Evolutionary conservation across 2,113 vertebrate genomes (phyloP).

Genomic region (Chloropsis cyanopogon): DNA sequence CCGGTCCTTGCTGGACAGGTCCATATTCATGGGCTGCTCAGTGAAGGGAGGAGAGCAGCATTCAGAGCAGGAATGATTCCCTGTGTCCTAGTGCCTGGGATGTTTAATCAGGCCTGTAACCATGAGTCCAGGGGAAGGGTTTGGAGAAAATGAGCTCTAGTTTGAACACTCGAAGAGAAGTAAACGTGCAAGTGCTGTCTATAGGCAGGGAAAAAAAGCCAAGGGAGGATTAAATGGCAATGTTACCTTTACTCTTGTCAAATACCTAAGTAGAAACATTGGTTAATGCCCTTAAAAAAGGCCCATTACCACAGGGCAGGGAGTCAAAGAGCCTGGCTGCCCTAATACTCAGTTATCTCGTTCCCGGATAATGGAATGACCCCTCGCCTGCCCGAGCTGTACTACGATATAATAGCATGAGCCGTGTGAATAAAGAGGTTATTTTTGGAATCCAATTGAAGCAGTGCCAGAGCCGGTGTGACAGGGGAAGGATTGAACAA

Average conservation of each 20-base stretch:
- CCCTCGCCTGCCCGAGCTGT: constrained; percentile 74
- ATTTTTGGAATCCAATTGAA: constrained; percentile 83
- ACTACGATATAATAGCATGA: constrained; percentile 77
- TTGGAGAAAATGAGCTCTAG: not conserved
- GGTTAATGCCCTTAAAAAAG: constrained; percentile 74
- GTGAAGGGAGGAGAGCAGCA: not conserved
- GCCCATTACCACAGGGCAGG: constrained; percentile 68
- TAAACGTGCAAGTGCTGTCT: not conserved
- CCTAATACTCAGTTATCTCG: constrained; percentile 73
- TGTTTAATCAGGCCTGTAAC: not conserved
- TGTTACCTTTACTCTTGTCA: constrained; percentile 71
- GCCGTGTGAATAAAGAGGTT: constrained; percentile 80
- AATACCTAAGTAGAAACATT: constrained; percentile 70
- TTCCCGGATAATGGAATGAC: constrained; percentile 85
- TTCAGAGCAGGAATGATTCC: not conserved
- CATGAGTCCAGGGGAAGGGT: not conserved
- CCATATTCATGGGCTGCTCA: accelerated
- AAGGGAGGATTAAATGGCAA: constrained; percentile 56
- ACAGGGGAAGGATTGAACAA: constrained; percentile 72
- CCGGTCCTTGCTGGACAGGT: not conserved
- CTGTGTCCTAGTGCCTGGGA: not conserved
- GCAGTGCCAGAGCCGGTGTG: constrained; percentile 60
- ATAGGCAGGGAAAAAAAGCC: not conserved
- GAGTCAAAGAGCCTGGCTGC: constrained; percentile 76
- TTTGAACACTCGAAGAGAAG: not conserved